Base-by-base conservation (phyloP, 2,888 invertebrate genomes). In the Nowickia ferox region DNA sequence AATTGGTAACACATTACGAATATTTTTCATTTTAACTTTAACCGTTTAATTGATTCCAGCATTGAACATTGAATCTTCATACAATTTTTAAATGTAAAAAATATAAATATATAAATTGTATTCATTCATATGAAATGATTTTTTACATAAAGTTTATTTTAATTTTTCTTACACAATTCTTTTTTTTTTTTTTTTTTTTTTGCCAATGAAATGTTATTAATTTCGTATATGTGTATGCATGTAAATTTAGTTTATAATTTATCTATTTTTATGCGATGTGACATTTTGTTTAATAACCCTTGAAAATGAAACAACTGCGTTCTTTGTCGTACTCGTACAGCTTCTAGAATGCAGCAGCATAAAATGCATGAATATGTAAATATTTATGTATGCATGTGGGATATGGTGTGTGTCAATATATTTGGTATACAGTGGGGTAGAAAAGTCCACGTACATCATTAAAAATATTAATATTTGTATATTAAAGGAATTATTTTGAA, bases 211-310 rank as follows among this genome's bases (percentile, higher is more conserved):
- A 48, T 66, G 53, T 59, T 61, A 61, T 61, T 15, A 68, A 63
- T 59, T 72, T 68, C 17, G 9, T 17, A 55, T 42, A 15, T 55
- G 30, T 30, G 4, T 55, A 19, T 2, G 10, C 59, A 68, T 68
- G 30, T 38, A 75, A 68, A 53, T 53, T 38, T 53, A 75, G 59
- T 75, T 61, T 68, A 68, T 68, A 75, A 68, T 81, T 81, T 68
- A 68, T 75, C 38, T 75, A 42, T 75, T 75, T 75, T 74, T 59
- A 71, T 59, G 57, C 71, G 2, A 65, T 53, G 72, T 74, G 85
- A 77, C 77, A 81, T 82, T 61, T 48, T 81, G 74, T 78, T 81
- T 83, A 83, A 83, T 79, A 83, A 79, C 59, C 78, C 78, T 86
- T 79, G 65, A 75, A 85, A 65, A 78, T 69, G 57, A 63, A 55